Evolutionary conservation across 2,888 invertebrate genomes (phyloP).

Genomic region (Cephus pulcher): DNA sequence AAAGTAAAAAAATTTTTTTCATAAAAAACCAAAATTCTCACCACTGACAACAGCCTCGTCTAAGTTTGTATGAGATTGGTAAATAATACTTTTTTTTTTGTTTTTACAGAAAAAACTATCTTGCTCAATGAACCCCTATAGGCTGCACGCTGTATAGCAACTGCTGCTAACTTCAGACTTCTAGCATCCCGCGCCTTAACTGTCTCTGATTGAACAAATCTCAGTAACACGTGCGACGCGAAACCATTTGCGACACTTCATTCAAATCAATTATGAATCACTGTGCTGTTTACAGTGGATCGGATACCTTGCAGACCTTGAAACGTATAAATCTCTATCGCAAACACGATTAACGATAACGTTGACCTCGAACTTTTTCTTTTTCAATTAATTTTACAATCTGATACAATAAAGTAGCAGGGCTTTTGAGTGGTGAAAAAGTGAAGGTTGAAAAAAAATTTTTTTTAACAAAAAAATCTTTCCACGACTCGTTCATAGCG

Average conservation of each 20-base stretch:
- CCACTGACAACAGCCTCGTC: too few species aligned
- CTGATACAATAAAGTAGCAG: not conserved
- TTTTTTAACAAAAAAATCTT: too few species aligned
- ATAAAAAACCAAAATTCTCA: too few species aligned
- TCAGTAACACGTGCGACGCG: not conserved
- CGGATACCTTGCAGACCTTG: not conserved
- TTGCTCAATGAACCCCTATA: not conserved
- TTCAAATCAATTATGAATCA: not conserved
- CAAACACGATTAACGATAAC: not conserved
- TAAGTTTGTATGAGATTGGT: too few species aligned
- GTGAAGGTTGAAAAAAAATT: too few species aligned
- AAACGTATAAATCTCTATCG: not conserved
- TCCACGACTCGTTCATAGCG: too few species aligned
- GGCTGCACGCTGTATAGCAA: not conserved
- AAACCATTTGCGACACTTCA: not conserved
- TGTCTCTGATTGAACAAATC: not conserved
- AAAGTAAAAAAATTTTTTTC: too few species aligned
- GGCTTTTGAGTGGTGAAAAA: not conserved
- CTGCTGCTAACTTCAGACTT: not conserved
- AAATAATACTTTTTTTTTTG: too few species aligned
- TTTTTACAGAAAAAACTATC: too few species aligned
- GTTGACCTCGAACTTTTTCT: not conserved
- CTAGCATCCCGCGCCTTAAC: not conserved
- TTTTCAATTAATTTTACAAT: not conserved
- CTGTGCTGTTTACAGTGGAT: not conserved